phyloP scores from a whole-genome alignment of 2,797 vertebrate genomes.

The Anguilla anguilla region DNA sequence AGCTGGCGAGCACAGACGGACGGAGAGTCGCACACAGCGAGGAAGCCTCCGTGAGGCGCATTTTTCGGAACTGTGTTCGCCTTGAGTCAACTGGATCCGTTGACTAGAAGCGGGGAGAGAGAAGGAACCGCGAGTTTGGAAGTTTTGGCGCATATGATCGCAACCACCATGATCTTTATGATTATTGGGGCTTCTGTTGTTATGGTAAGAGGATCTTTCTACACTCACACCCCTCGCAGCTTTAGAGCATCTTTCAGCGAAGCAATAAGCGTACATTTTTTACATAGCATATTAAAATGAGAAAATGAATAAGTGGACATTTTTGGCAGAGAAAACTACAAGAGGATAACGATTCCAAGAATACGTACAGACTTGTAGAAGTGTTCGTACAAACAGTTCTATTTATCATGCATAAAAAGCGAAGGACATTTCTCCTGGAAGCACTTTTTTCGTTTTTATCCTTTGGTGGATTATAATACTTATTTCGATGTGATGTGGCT shows the following conservation, averaged over 20 bases:
- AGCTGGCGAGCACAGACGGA: constrained; percentile 68
- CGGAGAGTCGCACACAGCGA: constrained; percentile 70
- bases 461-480: constrained; percentile 49
- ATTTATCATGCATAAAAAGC: constrained; percentile 22
- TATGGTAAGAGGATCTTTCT: constrained; percentile 84
- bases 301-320: constrained; percentile 33
- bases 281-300: constrained; percentile 13
- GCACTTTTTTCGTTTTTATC: constrained; percentile 41
- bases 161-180: constrained; percentile 99
- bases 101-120: constrained; percentile 71
- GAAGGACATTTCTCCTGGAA: constrained; percentile 29
- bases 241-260: constrained; percentile 21
- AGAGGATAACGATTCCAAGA: constrained; percentile 34
- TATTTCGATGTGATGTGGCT: constrained; percentile 38
- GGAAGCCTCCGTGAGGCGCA: constrained; percentile 78
- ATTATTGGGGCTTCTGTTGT: constrained; percentile 98
- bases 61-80: constrained; percentile 67
- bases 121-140: constrained; percentile 78
- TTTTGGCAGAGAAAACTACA: constrained; percentile 33
- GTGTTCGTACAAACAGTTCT: constrained; percentile 19
- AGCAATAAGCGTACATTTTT: constrained; percentile 29
- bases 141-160: constrained; percentile 95
- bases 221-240: constrained; percentile 39
- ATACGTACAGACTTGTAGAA: constrained; percentile 33
- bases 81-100: constrained; percentile 70